phyloP scores from a whole-genome alignment of 2,888 invertebrate genomes.

The Bombylius major region DNA sequence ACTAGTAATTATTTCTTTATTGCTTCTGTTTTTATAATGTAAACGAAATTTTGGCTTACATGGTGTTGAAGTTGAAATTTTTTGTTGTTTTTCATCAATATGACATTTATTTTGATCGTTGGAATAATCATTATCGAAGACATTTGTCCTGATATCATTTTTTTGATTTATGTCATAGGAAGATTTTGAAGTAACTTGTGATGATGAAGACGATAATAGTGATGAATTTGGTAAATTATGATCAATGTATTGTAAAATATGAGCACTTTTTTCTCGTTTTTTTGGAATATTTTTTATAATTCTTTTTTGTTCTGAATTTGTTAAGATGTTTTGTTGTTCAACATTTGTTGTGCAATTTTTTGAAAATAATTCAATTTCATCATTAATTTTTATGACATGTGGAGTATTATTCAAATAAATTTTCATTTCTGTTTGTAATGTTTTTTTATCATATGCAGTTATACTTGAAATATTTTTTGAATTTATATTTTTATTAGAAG shows the following conservation, averaged over 20 bases:
- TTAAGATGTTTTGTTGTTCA: not conserved
- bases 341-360: not conserved
- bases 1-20: not conserved
- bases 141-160: too few species aligned
- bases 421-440: constrained; percentile 4
- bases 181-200: too few species aligned
- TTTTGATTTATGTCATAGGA: not conserved
- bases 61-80: not conserved
- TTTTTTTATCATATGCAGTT: not conserved
- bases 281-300: constrained; percentile 3
- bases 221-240: not conserved
- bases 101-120: not conserved
- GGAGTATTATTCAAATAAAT: constrained; percentile 6
- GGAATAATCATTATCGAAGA: too few species aligned
- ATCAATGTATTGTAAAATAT: not conserved
- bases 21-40: not conserved
- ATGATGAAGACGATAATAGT: not conserved
- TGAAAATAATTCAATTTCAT: constrained; percentile 8
- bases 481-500: not conserved
- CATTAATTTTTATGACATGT: constrained; percentile 2
- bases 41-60: constrained; percentile 1
- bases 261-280: constrained; percentile 3
- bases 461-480: not conserved
- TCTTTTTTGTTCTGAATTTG: not conserved
- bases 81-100: not conserved